phyloP scores from a whole-genome alignment of 35 echinoderm and acorn worm genomes.

The Apostichopus californicus region DNA sequence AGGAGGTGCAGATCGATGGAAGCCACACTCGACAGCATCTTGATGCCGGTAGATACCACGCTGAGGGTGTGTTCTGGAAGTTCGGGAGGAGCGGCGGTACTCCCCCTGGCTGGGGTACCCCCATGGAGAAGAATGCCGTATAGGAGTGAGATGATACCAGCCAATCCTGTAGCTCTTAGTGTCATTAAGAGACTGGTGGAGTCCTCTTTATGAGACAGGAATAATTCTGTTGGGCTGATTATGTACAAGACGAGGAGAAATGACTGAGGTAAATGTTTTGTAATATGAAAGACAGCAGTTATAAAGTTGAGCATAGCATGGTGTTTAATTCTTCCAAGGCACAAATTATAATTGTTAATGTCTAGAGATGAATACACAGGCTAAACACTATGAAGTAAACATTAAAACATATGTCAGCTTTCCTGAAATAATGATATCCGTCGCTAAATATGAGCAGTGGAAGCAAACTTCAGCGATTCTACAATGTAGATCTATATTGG shows the following conservation, averaged over 20 bases:
- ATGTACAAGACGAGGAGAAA: background rate
- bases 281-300: no score
- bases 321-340: no score
- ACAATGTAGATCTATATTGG: no score
- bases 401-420: no score
- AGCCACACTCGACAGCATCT: conserved; percentile 78
- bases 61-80: conserved; percentile 91
- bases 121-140: conserved; percentile 95
- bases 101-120: conserved; percentile 75
- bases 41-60: conserved; percentile 90
- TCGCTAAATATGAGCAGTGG: no score
- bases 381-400: no score
- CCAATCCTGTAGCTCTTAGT: conserved; percentile 79
- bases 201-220: conserved; percentile 87
- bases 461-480: no score
- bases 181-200: conserved; percentile 78
- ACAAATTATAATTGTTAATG: no score
- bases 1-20: conserved; percentile 67
- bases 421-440: no score
- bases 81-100: conserved; percentile 80
- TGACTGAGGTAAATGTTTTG: background rate
- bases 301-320: no score
- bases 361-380: no score
- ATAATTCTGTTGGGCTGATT: conserved; percentile 70
- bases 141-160: conserved; percentile 85